phyloP scores from a whole-genome alignment of 2,797 vertebrate species.

The Carduelis carduelis region DNA sequence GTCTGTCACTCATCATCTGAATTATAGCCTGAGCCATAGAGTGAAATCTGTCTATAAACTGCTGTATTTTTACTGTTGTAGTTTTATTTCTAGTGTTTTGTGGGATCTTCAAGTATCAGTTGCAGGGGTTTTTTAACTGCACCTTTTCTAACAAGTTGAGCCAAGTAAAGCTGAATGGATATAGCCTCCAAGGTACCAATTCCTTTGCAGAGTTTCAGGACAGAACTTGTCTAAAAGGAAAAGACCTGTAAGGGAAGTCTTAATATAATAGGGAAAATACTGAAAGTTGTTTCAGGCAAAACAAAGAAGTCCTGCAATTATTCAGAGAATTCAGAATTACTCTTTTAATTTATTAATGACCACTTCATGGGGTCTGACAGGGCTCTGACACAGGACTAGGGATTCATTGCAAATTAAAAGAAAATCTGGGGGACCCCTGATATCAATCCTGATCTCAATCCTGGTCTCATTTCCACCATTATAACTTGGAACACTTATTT shows the following conservation, averaged over 20 bases:
- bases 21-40: not conserved
- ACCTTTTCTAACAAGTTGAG: slow-evolving; percentile 62
- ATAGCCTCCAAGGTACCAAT: slow-evolving; percentile 59
- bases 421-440: not conserved
- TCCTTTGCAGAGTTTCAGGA: slow-evolving; percentile 63
- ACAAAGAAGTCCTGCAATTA: not conserved
- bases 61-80: not conserved
- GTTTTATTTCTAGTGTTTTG: not conserved
- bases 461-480: not conserved
- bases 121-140: not conserved
- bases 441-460: not conserved
- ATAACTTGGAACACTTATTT: not conserved
- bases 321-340: not conserved
- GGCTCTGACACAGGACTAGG: not conserved
- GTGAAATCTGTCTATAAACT: not conserved
- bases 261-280: slow-evolving; percentile 5
- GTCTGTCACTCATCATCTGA: not conserved
- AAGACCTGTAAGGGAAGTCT: slow-evolving; percentile 44
- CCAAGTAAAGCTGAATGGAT: slow-evolving; percentile 56
- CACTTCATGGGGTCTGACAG: not conserved
- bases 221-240: slow-evolving; percentile 66
- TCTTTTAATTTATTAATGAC: not conserved
- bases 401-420: not conserved
- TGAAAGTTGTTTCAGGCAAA: slow-evolving; percentile 37
- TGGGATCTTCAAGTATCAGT: not conserved